Base-by-base conservation (phyloP, 2,888 invertebrate species). In the Lypha dubia region DNA sequence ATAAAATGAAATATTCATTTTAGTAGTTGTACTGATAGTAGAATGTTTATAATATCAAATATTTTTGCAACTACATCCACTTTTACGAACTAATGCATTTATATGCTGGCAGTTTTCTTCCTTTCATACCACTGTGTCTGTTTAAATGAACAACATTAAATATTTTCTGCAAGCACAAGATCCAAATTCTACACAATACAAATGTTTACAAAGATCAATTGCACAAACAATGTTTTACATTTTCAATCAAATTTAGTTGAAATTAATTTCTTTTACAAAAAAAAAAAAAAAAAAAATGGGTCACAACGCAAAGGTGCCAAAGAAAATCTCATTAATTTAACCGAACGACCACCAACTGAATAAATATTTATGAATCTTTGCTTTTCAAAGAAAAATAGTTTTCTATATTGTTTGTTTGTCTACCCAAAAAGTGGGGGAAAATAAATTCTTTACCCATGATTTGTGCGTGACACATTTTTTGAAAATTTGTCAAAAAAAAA, bases 401-500 rank as follows among this genome's bases (percentile, higher is more conserved):
- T 0, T 49, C n/a, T 32, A 53, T 41, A 15, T 22, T 41, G 11
- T 63, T 11, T 2, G 0, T 28, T 2, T 32, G 53, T 15, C 44
- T 60, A 13, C 7, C 32, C 17, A 20, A 20, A n/a, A n/a, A n/a
- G n/a, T n/a, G n/a, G n/a, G n/a, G n/a, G n/a, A n/a, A n/a, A 32
- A 38, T n/a, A 44, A 63, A 24, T n/a, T 44, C n/a, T 44, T 44
- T 44, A n/a, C 15, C n/a, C 15, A 49, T 49, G 17, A 8, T 13
- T 28, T 62, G 2, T n/a, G 32, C 32, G 41, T 17, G 58, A 24
- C 28, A 58, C 44, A 15, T 60, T 67, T 60, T 67, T 71, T 63
- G 79, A 63, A 79, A 79, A 71, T 46, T 71, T 79, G 53, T 79
- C 62, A 79, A 70, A 63, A 24, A 11, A 70, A n/a, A 60, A 58